Base-by-base conservation (phyloP, 1,140 invertebrate genomes). In the Goniozus legneri region DNA sequence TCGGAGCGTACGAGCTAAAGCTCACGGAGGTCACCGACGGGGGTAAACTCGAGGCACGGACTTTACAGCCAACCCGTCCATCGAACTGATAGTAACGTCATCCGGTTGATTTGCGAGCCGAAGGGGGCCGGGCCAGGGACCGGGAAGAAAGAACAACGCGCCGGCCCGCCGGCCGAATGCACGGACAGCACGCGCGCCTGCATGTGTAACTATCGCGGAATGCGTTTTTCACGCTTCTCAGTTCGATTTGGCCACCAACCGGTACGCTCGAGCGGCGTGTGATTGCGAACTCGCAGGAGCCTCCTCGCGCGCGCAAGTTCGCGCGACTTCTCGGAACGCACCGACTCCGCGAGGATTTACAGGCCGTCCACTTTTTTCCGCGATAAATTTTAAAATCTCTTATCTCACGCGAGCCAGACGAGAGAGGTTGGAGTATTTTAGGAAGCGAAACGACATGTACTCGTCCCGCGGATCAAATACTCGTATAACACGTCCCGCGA, bases 211-310 rank as follows among this genome's bases (percentile, higher is more conserved):
- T 47, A 65, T 62, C 59, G 53, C 44, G 56, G 61, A 62, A 62
- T 65, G 56, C 59, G 47, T 62, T 65, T 64, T 67, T 65, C 61
- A 67, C 63, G 65, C 61, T 64, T 61, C 55, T 67, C 65, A 65
- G 62, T 65, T 59, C 59, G 58, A 59, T 57, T 64, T 56, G 56
- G 43, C 54, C 18, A n/a, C n/a, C n/a, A n/a, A n/a, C n/a, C n/a
- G n/a, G n/a, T n/a, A n/a, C n/a, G n/a, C n/a, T n/a, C n/a, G n/a
- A n/a, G n/a, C n/a, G n/a, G n/a, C n/a, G n/a, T n/a, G n/a, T n/a
- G n/a, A n/a, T n/a, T n/a, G n/a, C n/a, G n/a, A n/a, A n/a, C n/a
- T n/a, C n/a, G n/a, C n/a, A n/a, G n/a, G n/a, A n/a, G n/a, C n/a
- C n/a, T n/a, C n/a, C n/a, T n/a, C n/a, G n/a, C n/a, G n/a, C n/a